Percentiles rank a stretch among this genome's conserved stretches.
Evolutionary conservation across 2,797 vertebrate species (phyloP).

Genomic region (Oreortyx pictus): DNA sequence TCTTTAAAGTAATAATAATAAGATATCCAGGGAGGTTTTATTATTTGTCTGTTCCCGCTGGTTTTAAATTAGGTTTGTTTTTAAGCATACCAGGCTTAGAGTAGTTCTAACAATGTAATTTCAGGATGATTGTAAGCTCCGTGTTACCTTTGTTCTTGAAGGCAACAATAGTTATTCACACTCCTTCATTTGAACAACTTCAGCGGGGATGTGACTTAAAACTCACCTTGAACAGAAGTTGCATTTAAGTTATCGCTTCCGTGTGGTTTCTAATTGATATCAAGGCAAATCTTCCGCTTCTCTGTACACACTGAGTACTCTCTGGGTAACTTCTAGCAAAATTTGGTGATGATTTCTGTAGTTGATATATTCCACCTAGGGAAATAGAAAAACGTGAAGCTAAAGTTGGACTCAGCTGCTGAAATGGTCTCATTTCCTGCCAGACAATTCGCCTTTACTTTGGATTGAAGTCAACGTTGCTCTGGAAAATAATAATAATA

Average conservation of each 20-base stretch:
- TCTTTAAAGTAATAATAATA: neutral
- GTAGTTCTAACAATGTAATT: neutral
- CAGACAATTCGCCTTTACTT: conserved; percentile 46
- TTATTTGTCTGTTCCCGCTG: neutral
- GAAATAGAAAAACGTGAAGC: conserved; percentile 46
- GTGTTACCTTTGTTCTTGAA: neutral
- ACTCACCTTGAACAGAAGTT: neutral
- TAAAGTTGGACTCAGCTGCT: conserved; percentile 33
- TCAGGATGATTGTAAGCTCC: neutral
- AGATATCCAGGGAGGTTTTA: neutral
- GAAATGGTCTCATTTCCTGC: conserved; percentile 40
- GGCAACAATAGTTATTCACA: neutral
- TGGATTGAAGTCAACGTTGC: conserved; percentile 8
- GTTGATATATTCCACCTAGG: conserved; percentile 25
- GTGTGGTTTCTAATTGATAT: conserved; percentile 17
- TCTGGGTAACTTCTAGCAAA: conserved; percentile 16
- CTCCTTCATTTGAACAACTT: neutral
- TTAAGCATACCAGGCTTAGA: neutral
- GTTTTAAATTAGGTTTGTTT: neutral
- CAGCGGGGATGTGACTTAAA: neutral
- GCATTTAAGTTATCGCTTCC: neutral
- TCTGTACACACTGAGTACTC: neutral
- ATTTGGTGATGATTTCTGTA: conserved; percentile 37
- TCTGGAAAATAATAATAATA: neutral
- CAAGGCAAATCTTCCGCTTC: conserved; percentile 26